Evolutionary conservation across 2,888 invertebrate genomes (phyloP), one percentile per base, ranked within the genome.

Genomic region (Thumatha senex): DNA sequence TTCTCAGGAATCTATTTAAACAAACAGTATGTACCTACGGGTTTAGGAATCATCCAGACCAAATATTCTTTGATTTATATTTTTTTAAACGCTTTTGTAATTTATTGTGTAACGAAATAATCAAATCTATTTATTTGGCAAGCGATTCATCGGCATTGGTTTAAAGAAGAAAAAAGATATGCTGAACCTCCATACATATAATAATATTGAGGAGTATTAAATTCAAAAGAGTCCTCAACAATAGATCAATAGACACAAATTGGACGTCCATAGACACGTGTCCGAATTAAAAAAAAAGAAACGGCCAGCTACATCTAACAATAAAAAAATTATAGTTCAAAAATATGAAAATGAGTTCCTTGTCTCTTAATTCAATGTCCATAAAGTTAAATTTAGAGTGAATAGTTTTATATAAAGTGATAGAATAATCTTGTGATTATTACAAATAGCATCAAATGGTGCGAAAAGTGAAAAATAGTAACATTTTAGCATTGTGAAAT

Each of bases 381-480:
- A 62, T 72, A 81, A 70, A 73, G 70, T 58, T 61, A 63, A 70
- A 53, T 60, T 63, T 79, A 42, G 56, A 48, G 40, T 61, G 48
- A 45, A 47, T 43, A 31, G n/a, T 48, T 24, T 1, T 34, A 34
- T 52, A 54, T 54, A 58, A 58, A 60, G 58, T 61, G 61, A 46
- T 29, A 11, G n/a, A 52, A 48, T 56, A 53, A 49, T 61, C 38
- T 61, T 40, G 72, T 74, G 78, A 79, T 82, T 80, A 74, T 66
- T 69, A 68, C 83, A 84, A 89, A 87, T 84, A 83, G 79, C 78
- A 88, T 89, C 86, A 89, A 91, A 91, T 90, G 90, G 89, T 84
- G 88, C 89, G 89, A 89, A 86, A 83, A 80, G 74, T 70, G 78
- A 78, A 86, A 84, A 87, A 88, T n/a, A n/a, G n/a, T n/a, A 84